A percentile compares a stretch with the other conserved stretches of the same genome.
Evolutionary conservation across 2,113 vertebrate species (phyloP).

Genomic region (Trichomycterus rosablanca): DNA sequence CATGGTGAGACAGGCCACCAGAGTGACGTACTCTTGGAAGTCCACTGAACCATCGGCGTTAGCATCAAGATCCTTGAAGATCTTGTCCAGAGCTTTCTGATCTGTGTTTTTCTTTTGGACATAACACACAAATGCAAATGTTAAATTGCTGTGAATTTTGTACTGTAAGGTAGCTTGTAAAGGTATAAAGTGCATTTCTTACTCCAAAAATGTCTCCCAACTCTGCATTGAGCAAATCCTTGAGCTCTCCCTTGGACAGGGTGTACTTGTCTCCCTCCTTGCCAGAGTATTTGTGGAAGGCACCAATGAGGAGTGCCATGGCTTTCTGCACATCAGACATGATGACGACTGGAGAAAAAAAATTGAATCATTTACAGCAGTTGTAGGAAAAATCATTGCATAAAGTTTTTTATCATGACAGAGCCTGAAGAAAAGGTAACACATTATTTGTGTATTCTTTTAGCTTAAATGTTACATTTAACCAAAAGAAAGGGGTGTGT

Average conservation of each 20-base stretch:
- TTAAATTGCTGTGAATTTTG: no score
- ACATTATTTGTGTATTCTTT: no score
- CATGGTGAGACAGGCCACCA: constrained; percentile 54
- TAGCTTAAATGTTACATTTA: no score
- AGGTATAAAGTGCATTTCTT: constrained; percentile 36
- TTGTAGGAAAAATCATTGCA: no score
- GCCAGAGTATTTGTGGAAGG: constrained; percentile 77
- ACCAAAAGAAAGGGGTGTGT: no score
- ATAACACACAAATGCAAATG: neutral
- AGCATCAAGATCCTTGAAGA: constrained; percentile 59
- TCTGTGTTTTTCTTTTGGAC: constrained; percentile 48
- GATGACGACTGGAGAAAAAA: constrained; percentile 4
- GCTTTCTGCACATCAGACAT: constrained; percentile 63
- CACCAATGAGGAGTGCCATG: constrained; percentile 68
- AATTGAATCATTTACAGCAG: neutral
- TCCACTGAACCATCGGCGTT: constrained; percentile 62
- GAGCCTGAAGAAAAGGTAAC: no score
- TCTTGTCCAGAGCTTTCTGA: constrained; percentile 45
- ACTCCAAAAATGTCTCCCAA: constrained; percentile 69
- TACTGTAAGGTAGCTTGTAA: neutral
- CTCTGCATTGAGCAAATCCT: constrained; percentile 73
- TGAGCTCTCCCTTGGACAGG: constrained; percentile 81
- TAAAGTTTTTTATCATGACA: no score
- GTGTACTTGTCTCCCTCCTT: constrained; percentile 77
- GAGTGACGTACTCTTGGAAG: constrained; percentile 59